Conservation (phyloP, 2,797 vertebrate species). For the Buphagus erythrorhynchus region DNA sequence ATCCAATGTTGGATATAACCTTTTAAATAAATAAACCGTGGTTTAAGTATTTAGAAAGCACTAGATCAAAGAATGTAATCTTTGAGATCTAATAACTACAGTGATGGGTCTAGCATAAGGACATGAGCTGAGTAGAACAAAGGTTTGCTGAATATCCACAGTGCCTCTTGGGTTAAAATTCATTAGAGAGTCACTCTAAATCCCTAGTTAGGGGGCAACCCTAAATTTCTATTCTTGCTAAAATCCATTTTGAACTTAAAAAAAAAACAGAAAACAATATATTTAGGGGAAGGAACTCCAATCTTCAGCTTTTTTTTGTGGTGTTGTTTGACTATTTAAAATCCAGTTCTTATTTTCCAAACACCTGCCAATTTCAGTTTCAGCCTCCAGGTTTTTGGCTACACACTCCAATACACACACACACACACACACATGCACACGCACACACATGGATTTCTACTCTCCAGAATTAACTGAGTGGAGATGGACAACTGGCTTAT, state of each 20-base stretch:
- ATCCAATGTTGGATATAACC: slow-evolving; percentile 60
- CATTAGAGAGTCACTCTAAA: neutral
- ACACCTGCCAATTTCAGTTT: neutral
- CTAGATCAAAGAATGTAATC: slow-evolving; percentile 66
- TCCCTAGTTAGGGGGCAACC: neutral
- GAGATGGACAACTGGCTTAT: neutral
- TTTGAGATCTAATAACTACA: slow-evolving; percentile 63
- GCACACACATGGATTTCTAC: rapidly evolving
- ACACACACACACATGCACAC: too few species aligned
- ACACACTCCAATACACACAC: neutral
- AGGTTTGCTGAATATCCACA: neutral
- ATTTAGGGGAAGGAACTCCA: neutral
- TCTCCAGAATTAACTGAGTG: neutral
- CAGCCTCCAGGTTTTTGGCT: neutral
- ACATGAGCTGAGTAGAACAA: slow-evolving; percentile 45
- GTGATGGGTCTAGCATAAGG: slow-evolving; percentile 41
- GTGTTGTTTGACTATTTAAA: neutral
- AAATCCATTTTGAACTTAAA: neutral
- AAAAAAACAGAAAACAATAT: neutral
- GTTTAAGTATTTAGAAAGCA: slow-evolving; percentile 67
- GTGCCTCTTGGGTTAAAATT: slow-evolving; percentile 3
- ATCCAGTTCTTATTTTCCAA: neutral
- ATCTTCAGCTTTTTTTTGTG: neutral
- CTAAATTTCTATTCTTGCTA: neutral
- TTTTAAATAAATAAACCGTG: slow-evolving; percentile 67